Base-by-base conservation (phyloP, 2,797 vertebrate species). In the Aphelocoma californica region DNA sequence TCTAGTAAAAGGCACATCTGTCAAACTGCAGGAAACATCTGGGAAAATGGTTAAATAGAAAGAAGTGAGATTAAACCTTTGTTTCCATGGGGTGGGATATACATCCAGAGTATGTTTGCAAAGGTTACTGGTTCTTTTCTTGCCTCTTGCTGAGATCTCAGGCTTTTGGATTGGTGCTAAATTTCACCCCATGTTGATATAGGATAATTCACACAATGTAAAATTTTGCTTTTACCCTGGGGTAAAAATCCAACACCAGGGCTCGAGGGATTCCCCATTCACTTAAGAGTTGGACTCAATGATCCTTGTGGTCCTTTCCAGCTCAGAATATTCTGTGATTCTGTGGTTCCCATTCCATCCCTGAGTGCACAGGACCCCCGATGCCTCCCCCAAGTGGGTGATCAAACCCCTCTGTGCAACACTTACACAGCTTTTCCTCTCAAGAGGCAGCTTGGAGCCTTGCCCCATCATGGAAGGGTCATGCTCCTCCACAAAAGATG, bases 1-100 rank as follows among this genome's bases (percentile, higher is more conserved):
- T 98, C 97, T 97, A 98, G 97, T 97, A 98, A 98, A 97, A 44
- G 96, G 92, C 83, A 84, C 97, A 96, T 98, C 96, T 98, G 97
- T 98, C 97, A 95, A 98, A 95, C 96, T 97, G 96, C 97, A 99
- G 99, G 98, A 99, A 99, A 99, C 99, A 99, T 99, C 99, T 99
- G 99, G 99, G 95, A 98, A 98, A 97, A 96, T 38, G 80, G 96
- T 97, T 97, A 95, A 97, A 96, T 50, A 85, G 92, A 93, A 94
- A 92, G 92, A 90, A 96, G 86, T 10, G 47, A 90, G 87, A 95
- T 92, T 62, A 86, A 94, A 91, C 88, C 86, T 96, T 84, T 96
- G 79, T 95, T 96, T 97, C 96, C 87, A 92, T 87, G 92, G 21
- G 81, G 81, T 74, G 53, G 64, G 60, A 70, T 77, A 60, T 73